Conservation (phyloP, 2,797 vertebrate genomes). For the Zenarchopterus dispar region DNA sequence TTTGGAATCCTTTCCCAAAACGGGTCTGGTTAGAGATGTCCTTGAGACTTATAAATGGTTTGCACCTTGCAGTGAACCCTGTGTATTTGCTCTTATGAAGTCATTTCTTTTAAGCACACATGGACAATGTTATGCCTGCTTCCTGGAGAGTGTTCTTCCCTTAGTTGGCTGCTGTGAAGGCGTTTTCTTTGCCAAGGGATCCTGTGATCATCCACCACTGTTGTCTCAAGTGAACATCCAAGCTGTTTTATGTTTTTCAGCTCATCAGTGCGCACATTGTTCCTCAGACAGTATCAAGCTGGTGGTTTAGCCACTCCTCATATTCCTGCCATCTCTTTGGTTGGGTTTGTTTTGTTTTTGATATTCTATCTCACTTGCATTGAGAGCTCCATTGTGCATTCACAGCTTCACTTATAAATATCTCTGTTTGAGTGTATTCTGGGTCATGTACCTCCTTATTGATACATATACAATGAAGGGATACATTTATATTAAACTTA, state of each 20-base stretch:
- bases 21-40: background rate
- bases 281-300: slow-evolving; percentile 12
- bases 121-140: background rate
- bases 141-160: background rate
- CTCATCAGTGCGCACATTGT: background rate
- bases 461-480: no score
- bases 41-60: background rate
- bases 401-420: background rate
- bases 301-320: background rate
- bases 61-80: background rate
- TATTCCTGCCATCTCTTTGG: background rate
- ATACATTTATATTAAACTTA: no score
- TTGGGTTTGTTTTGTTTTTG: no score
- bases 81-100: background rate
- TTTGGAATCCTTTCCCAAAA: background rate
- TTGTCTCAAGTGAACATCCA: background rate
- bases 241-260: background rate
- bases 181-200: background rate
- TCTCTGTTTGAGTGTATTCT: no score
- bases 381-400: no score
- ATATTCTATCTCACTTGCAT: background rate
- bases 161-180: no score
- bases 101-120: background rate
- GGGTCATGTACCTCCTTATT: no score
- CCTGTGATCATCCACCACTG: background rate